Base-by-base conservation (phyloP, 2,113 vertebrate species). In the Grus americana region DNA sequence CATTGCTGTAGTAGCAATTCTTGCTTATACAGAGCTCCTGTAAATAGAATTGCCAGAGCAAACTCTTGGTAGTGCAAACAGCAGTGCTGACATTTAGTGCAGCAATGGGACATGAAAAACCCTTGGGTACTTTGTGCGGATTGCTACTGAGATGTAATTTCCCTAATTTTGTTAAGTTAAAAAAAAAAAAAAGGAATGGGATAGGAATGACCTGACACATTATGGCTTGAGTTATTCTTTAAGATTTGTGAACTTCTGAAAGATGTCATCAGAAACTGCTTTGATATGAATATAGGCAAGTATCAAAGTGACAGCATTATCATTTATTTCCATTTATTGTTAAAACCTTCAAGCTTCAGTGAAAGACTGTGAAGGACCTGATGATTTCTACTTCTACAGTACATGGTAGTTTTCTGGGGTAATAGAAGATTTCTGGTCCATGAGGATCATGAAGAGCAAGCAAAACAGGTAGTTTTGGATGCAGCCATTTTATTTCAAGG, bases 141-240 rank as follows among this genome's bases (percentile, higher is more conserved):
- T 97, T 97, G 38, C 86, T 90, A 74, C 89, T 70, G 36, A 96
- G 86, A 71, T 76, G 75, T 36, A 95, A 86, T 42, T 92, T 81
- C 5, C 15, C 24, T 40, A 95, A 70, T 47, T 87, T 65, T 79
- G 16, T 58, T 49, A 95, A 80, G 13, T 14, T 76, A 5, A 61
- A 20, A 38, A 52, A 26, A 44, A 17, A 30, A 21, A 32, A 62
- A 74, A 68, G 38, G 0, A 15, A 93, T n/a, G 36, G 70, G 15
- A 34, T n/a, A 47, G 29, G 27, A 80, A 49, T 91, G 26, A 79
- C 34, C 10, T 81, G 12, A 78, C 20, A 15, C 19, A 7, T 97
- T 96, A 80, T 38, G 17, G 30, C 91, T 97, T 44, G 96, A 86
- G 54, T 96, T 97, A 95, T 59, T 94, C 75, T 59, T 68, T 95